phyloP scores from a whole-genome alignment of 35 echinoderm and acorn worm genomes.

The Holothuria glaberrima region DNA sequence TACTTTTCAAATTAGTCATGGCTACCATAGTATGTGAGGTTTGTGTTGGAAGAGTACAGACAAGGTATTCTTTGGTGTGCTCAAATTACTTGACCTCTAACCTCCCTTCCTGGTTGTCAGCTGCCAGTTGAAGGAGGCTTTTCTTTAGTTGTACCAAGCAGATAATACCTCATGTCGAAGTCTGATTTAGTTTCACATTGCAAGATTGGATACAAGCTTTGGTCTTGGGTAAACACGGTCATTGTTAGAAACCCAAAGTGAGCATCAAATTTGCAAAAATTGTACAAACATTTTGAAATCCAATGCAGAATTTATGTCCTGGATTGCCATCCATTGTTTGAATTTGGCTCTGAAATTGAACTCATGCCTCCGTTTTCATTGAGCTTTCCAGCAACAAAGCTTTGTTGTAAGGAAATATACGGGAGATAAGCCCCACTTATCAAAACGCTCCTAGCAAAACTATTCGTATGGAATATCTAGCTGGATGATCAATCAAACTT shows the following conservation, averaged over 20 bases:
- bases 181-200: no score
- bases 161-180: no score
- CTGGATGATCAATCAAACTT: constrained; percentile 14
- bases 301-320: constrained; percentile 17
- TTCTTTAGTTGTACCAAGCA: no score
- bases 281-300: constrained; percentile 40
- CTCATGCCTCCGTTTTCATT: constrained; percentile 26
- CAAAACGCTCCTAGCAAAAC: constrained; percentile 26
- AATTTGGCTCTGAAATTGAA: constrained; percentile 9
- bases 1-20: no score
- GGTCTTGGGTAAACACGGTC: background rate
- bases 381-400: background rate
- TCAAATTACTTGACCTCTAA: no score
- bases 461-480: constrained; percentile 25
- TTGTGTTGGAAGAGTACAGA: no score
- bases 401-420: constrained; percentile 14
- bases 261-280: constrained; percentile 24
- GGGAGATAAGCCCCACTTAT: constrained; percentile 34
- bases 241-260: constrained; percentile 7
- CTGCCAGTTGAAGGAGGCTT: no score
- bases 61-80: no score
- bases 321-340: background rate
- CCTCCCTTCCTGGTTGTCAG: no score
- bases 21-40: no score
- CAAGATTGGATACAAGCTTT: constrained; percentile 20